These are phyloP conservation scores for Protonibea diacanthus DNA, from an alignment of 2,797 vertebrate species.

Conservation along the genomic window DNA sequence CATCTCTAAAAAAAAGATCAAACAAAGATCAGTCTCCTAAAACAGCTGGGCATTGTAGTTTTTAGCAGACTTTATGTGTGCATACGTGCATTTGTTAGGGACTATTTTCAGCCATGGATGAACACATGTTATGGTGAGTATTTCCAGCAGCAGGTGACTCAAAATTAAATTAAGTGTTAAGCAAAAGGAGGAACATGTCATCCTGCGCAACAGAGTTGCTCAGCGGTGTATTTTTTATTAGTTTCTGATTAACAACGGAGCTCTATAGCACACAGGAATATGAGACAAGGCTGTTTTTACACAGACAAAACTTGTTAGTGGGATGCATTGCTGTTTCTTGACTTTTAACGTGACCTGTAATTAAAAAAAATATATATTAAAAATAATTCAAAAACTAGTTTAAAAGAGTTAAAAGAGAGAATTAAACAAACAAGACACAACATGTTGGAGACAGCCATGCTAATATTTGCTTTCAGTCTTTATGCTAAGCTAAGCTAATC, in stretches of 20 bases:
- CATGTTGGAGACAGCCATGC: background rate
- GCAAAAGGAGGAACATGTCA: background rate
- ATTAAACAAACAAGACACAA: background rate
- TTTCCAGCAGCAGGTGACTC: background rate
- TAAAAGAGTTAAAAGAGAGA: background rate
- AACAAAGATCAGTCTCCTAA: no score
- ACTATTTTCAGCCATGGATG: background rate
- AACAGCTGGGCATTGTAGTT: background rate
- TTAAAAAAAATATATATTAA: background rate
- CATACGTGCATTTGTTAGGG: background rate
- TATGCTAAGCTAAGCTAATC: conserved; percentile 2
- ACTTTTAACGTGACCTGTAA: background rate
- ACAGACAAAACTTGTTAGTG: background rate
- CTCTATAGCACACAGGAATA: background rate
- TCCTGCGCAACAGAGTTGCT: background rate
- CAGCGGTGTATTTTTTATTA: background rate
- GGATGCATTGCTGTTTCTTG: background rate
- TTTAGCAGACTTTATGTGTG: background rate
- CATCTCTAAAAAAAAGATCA: background rate
- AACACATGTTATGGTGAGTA: background rate
- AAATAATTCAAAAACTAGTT: background rate
- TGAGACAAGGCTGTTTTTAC: no score
- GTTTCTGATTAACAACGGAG: background rate
- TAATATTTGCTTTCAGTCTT: background rate
- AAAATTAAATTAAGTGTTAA: background rate